These are phyloP conservation scores for Sander vitreus DNA, from an alignment of 2,113 vertebrate genomes.

Conservation along the genomic window DNA sequence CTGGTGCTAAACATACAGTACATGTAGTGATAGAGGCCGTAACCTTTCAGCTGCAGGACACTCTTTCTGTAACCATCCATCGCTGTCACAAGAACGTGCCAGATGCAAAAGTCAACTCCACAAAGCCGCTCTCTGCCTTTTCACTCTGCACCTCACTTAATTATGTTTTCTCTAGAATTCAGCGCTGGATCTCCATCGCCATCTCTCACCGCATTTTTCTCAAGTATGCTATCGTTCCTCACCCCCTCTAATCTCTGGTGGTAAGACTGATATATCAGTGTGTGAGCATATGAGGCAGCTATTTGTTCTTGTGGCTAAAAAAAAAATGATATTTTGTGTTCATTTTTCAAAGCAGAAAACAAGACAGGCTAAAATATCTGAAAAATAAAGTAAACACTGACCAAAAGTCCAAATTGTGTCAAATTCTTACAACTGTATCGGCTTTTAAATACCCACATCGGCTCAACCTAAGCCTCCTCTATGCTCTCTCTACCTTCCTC, in stretches of 20 bases:
- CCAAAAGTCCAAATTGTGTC: background rate
- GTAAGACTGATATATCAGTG: constrained; percentile 1
- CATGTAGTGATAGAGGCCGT: constrained; percentile 11
- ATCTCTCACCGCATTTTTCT: constrained; percentile 47
- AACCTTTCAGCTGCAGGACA: constrained; percentile 43
- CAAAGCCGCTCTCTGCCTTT: constrained; percentile 22
- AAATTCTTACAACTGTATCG: background rate
- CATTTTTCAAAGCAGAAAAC: background rate
- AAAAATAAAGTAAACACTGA: background rate
- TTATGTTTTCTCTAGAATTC: constrained; percentile 51
- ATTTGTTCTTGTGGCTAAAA: background rate
- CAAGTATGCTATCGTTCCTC: constrained; percentile 37
- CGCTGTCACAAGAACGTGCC: constrained; percentile 11
- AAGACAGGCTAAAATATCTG: background rate
- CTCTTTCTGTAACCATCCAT: background rate
- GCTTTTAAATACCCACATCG: constrained; percentile 27
- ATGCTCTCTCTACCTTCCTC: constrained; percentile 55
- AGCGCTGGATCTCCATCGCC: constrained; percentile 22
- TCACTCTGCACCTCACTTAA: constrained; percentile 73
- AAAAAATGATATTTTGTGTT: background rate
- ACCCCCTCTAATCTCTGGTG: background rate
- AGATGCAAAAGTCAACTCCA: constrained; percentile 36
- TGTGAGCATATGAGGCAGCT: background rate
- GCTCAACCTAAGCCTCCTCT: constrained; percentile 33
- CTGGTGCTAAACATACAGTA: constrained; percentile 11